These are phyloP conservation scores for Carcina quercana DNA, from an alignment of 2,888 invertebrate genomes.

Conservation along the genomic window DNA sequence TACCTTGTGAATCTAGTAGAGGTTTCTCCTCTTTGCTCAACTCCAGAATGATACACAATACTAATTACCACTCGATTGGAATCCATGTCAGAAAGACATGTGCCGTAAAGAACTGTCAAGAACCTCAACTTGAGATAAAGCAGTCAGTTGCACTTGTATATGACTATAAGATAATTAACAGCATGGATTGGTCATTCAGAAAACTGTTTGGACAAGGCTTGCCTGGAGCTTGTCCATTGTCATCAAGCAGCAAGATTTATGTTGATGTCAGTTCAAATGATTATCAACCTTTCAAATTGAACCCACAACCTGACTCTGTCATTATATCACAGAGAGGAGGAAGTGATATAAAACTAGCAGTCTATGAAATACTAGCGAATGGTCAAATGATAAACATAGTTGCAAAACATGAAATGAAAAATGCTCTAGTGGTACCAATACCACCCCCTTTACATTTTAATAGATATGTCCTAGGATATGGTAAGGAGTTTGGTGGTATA, in stretches of 20 bases:
- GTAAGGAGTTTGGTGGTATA: conserved; percentile 93
- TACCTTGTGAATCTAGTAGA: conserved; percentile 94
- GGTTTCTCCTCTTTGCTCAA: conserved; percentile 93
- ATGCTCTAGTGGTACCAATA: conserved; percentile 63
- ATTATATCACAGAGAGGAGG: conserved; percentile 81
- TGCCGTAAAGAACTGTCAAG: conserved; percentile 70
- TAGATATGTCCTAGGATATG: conserved; percentile 90
- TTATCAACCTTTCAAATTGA: conserved; percentile 76
- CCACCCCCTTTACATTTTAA: conserved; percentile 84
- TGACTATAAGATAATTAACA: conserved; percentile 80
- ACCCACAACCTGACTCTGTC: conserved; percentile 75
- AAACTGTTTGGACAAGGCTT: conserved; percentile 91
- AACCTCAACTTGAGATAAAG: conserved; percentile 83
- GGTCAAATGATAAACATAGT: conserved; percentile 81
- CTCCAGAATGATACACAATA: conserved; percentile 92
- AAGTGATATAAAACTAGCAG: conserved; percentile 77
- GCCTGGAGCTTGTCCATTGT: conserved; percentile 86
- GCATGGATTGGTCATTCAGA: conserved; percentile 88
- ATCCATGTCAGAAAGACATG: conserved; percentile 90
- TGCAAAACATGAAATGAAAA: conserved; percentile 66
- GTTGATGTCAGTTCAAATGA: conserved; percentile 82
- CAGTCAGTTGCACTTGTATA: conserved; percentile 92
- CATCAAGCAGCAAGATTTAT: conserved; percentile 84
- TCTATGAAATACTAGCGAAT: conserved; percentile 78
- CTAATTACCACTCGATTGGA: conserved; percentile 93